Evolutionary conservation across 2,113 vertebrate species (phyloP).

Genomic region (Nibea coibor): DNA sequence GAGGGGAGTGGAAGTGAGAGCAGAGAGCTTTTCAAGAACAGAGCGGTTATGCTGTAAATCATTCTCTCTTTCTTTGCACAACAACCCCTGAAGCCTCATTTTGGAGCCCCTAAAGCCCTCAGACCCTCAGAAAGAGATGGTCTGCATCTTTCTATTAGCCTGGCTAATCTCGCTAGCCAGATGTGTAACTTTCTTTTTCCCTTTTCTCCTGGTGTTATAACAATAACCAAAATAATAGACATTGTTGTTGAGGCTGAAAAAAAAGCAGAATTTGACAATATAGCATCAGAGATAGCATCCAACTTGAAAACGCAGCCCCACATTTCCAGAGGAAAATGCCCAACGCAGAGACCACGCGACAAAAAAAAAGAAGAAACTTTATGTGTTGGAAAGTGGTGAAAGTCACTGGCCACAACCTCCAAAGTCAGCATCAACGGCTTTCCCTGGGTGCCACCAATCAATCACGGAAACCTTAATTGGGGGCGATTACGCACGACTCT

Average conservation of each 20-base stretch:
- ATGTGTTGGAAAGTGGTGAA: slow-evolving; percentile 1
- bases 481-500: slow-evolving; percentile 38
- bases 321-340: slow-evolving; percentile 17
- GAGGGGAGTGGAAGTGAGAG: background rate
- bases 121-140: slow-evolving; percentile 12
- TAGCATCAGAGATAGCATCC: too few species aligned
- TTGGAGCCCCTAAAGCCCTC: slow-evolving; percentile 20
- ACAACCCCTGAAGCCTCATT: slow-evolving; percentile 39
- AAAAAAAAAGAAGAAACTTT: background rate
- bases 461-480: slow-evolving; percentile 50
- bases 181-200: too few species aligned
- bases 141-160: background rate
- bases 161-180: slow-evolving; percentile 5
- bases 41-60: slow-evolving; percentile 23
- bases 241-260: slow-evolving; percentile 6
- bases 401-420: background rate
- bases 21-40: slow-evolving; percentile 30
- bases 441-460: slow-evolving; percentile 46
- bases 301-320: slow-evolving; percentile 22
- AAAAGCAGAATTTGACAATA: slow-evolving; percentile 7
- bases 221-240: slow-evolving; percentile 5
- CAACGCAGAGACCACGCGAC: background rate
- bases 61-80: slow-evolving; percentile 41
- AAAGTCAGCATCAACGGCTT: slow-evolving; percentile 8
- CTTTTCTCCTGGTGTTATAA: background rate